phyloP scores from a whole-genome alignment of 2,888 invertebrate species.

The Lissocephala sabroskyi region DNA sequence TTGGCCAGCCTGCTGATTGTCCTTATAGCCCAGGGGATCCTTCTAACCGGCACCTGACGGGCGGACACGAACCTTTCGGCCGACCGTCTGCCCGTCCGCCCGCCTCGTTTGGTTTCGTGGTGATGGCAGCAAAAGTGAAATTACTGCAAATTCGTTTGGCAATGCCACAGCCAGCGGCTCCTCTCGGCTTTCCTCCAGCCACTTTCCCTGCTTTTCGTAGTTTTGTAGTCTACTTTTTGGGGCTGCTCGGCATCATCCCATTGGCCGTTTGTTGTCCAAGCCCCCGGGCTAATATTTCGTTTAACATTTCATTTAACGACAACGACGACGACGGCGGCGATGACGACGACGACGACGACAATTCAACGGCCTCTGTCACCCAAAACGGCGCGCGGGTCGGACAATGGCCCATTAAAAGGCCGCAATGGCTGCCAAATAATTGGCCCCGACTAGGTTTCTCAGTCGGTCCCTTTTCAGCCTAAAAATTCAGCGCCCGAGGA shows the following conservation, averaged over 20 bases:
- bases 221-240: background rate
- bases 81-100: too few species aligned
- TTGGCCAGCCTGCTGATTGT: too few species aligned
- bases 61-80: too few species aligned
- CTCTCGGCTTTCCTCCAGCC: background rate
- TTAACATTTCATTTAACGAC: conserved; percentile 66
- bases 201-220: background rate
- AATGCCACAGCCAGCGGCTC: conserved; percentile 15
- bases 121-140: conserved; percentile 55
- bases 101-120: conserved; percentile 15
- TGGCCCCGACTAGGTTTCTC: conserved; percentile 18
- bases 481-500: too few species aligned
- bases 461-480: too few species aligned
- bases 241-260: background rate
- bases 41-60: too few species aligned
- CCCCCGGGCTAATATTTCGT: conserved; percentile 60
- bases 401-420: conserved; percentile 6
- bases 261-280: too few species aligned
- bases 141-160: conserved; percentile 54
- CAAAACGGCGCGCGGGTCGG: background rate
- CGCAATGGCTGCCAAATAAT: conserved; percentile 32
- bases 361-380: too few species aligned
- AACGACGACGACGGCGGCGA: conserved; percentile 29
- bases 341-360: conserved; percentile 21
- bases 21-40: too few species aligned